Base-by-base conservation (phyloP, 1,140 invertebrate genomes). In the Rhopalosiphum padi region DNA sequence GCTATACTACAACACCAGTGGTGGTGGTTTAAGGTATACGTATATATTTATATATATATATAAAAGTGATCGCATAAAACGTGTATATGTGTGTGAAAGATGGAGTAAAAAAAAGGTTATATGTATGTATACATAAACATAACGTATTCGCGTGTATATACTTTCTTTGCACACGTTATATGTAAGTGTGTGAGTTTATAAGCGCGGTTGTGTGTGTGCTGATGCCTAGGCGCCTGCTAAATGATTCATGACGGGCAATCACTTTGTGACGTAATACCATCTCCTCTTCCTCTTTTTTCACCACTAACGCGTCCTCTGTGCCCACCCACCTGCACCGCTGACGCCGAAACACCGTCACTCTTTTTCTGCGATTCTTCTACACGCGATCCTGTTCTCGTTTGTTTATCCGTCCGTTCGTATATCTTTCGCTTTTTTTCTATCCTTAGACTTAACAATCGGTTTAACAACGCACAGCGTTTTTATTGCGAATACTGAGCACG, bases 221-320 rank as follows among this genome's bases (percentile, higher is more conserved):
- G 68, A 48, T 48, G 91, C 41, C 46, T 46, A 92, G 91, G 35
- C 91, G 91, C 91, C 91, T 86, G 91, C 82, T 93, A 93, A 93
- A 93, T 93, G 91, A 93, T 93, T 93, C 91, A 85, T 93, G 91
- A 93, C 91, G 48, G 77, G 91, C 91, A 93, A 93, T 93, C 91
- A 92, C 91, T 92, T 93, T 86, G 82, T 85, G 77, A 93, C 91
- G 91, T 83, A 86, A 86, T 18, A 43, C 89, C 89, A n/a, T 41
- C 53, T 41, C 41, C 37, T 53, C 37, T 37, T 30, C n/a, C 2
- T 60, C 43, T 18, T 37, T 85, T 85, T 43, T 25, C 37, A 22
- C 82, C 37, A 30, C 82, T 83, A 83, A 77, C 37, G 22, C 41
- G 41, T 43, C n/a, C 35, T 7, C 35, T 23, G 88, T n/a, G 15